Evolutionary conservation across 2,888 invertebrate species (phyloP).

Genomic region (Leucania comma): DNA sequence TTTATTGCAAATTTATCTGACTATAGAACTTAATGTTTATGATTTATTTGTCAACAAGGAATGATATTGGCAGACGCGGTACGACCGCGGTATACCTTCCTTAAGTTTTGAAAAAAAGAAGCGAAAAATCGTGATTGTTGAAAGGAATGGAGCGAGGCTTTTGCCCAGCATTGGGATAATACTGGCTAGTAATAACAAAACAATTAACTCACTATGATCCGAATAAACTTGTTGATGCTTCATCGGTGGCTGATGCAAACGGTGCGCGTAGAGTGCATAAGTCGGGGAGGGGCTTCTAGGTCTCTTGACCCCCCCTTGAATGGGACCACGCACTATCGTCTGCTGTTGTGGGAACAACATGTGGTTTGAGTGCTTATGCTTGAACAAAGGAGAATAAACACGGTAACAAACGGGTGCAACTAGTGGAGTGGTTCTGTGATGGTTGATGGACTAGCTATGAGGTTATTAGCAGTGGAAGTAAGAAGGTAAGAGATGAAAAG

Average conservation of each 20-base stretch:
- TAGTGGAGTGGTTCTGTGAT: conserved; percentile 37
- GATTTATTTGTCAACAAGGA: too few relatives aligned
- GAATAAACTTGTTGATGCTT: conserved; percentile 89
- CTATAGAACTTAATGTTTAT: too few relatives aligned
- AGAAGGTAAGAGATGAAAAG: neutral
- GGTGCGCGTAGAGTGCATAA: conserved; percentile 84
- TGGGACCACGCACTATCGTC: conserved; percentile 84
- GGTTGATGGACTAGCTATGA: conserved; percentile 23
- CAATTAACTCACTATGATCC: conserved; percentile 90
- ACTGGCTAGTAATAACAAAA: neutral
- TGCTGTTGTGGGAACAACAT: conserved; percentile 81
- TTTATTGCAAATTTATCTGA: too few relatives aligned
- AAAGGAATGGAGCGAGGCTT: too few relatives aligned
- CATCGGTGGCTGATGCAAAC: conserved; percentile 84
- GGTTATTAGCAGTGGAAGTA: conserved; percentile 9
- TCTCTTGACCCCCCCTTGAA: conserved; percentile 88
- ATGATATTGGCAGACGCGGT: too few relatives aligned
- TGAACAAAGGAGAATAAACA: conserved; percentile 68
- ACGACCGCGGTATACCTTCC: too few relatives aligned
- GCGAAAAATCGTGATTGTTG: too few relatives aligned
- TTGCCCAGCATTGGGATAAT: too few relatives aligned
- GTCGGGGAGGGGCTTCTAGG: conserved; percentile 91
- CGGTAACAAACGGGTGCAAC: conserved; percentile 61
- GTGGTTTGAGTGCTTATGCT: conserved; percentile 78
- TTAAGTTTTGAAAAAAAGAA: too few relatives aligned